Evolutionary conservation across 2,113 vertebrate genomes (phyloP).

Genomic region (Machaerirhynchus nigripectus): DNA sequence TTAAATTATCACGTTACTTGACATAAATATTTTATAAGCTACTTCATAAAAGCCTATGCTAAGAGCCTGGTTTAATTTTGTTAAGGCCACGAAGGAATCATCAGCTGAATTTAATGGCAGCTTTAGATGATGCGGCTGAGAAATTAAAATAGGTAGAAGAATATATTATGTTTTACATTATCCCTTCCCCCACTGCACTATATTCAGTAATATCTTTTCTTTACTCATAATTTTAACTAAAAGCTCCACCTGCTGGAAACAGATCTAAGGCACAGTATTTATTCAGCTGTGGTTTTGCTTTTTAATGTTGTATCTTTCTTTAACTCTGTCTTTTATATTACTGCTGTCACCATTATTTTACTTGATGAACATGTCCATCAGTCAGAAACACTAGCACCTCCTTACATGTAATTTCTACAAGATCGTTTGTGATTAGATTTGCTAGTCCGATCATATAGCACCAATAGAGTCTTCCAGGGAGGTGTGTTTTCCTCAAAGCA

Average conservation of each 20-base stretch:
- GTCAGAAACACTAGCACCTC: not conserved
- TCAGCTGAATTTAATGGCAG: conserved; percentile 27
- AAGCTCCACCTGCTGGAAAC: conserved; percentile 63
- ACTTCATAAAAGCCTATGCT: conserved; percentile 12
- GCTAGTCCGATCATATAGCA: not conserved
- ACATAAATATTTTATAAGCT: conserved; percentile 42
- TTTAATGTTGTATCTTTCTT: not conserved
- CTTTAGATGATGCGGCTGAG: not conserved
- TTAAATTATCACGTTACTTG: not conserved
- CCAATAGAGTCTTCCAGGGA: not conserved
- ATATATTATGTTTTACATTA: not conserved
- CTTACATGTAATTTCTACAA: not conserved
- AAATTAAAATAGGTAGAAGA: not conserved
- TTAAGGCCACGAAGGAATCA: conserved; percentile 15
- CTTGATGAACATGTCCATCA: not conserved
- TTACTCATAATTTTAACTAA: conserved; percentile 12
- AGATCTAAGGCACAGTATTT: not conserved
- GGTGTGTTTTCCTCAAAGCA: not conserved
- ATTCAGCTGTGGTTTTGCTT: not conserved
- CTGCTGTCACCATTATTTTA: not conserved
- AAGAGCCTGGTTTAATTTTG: conserved; percentile 24
- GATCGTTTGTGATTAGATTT: not conserved
- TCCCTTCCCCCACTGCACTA: not conserved
- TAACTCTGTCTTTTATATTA: not conserved
- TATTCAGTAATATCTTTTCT: not conserved